These are phyloP conservation scores for Platygyra sinensis DNA, from an alignment of 64 coral and sea anemone genomes.

Conservation along the genomic window DNA sequence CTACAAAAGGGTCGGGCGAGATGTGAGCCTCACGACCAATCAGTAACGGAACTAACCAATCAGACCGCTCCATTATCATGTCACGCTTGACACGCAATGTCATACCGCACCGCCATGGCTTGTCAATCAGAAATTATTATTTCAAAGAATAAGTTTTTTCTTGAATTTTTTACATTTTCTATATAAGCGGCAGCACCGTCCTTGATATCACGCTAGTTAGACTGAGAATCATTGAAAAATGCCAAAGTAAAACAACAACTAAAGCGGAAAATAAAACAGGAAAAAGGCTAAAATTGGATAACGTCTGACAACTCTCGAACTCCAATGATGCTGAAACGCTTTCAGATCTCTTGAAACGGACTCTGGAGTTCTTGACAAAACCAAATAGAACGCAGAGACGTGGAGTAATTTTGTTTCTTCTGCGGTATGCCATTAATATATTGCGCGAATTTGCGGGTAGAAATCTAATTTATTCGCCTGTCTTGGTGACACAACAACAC, in stretches of 20 bases:
- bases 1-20: too few relatives aligned
- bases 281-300: neutral
- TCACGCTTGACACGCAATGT: constrained; percentile 72
- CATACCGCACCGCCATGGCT: neutral
- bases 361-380: neutral
- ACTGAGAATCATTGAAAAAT: neutral
- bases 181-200: neutral
- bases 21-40: constrained; percentile 72
- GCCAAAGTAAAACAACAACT: neutral
- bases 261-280: constrained; percentile 9
- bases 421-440: neutral
- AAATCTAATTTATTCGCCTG: constrained; percentile 4
- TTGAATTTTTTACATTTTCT: neutral
- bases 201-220: neutral
- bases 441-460: neutral
- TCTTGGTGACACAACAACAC: constrained; percentile 14
- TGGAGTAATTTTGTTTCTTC: constrained; percentile 26
- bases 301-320: neutral
- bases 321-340: neutral
- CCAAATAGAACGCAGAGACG: neutral
- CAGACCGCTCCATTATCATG: constrained; percentile 51
- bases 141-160: neutral
- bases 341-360: neutral
- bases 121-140: neutral
- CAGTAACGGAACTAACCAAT: constrained; percentile 54